Evolutionary conservation across 2,797 vertebrate genomes (phyloP).

Genomic region (Paramormyrops hopkinsi): DNA sequence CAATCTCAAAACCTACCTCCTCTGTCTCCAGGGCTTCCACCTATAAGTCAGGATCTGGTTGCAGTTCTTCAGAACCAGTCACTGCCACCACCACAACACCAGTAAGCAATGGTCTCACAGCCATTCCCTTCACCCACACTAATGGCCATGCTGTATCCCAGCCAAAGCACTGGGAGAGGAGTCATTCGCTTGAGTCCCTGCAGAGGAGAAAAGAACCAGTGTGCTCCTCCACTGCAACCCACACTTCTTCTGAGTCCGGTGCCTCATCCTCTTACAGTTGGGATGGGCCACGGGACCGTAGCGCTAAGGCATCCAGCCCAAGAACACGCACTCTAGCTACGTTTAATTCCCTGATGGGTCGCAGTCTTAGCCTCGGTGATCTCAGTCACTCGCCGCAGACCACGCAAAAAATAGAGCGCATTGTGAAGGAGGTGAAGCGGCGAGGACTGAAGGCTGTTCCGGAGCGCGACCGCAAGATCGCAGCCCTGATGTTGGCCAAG

Average conservation of each 20-base stretch:
- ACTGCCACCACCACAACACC: slow-evolving; percentile 31
- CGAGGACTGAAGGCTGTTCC: slow-evolving; percentile 81
- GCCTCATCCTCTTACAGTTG: slow-evolving; percentile 83
- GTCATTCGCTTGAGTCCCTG: slow-evolving; percentile 83
- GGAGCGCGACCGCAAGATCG: slow-evolving; percentile 90
- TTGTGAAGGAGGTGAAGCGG: slow-evolving; percentile 81
- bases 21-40: slow-evolving; percentile 55
- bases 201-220: slow-evolving; percentile 67
- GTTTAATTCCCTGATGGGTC: slow-evolving; percentile 76
- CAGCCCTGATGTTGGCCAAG: slow-evolving; percentile 86
- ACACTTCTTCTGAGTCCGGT: slow-evolving; percentile 83
- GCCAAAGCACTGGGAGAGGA: slow-evolving; percentile 57
- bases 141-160: slow-evolving; percentile 55
- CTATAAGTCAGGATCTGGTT: slow-evolving; percentile 49
- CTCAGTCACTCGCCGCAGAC: slow-evolving; percentile 91
- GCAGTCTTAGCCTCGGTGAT: slow-evolving; percentile 91
- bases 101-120: slow-evolving; percentile 46
- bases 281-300: slow-evolving; percentile 70
- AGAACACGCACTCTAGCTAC: slow-evolving; percentile 67
- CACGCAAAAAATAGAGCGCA: slow-evolving; percentile 84
- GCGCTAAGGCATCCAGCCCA: slow-evolving; percentile 62
- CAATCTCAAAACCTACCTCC: slow-evolving; percentile 52
- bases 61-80: slow-evolving; percentile 46
- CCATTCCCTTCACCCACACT: slow-evolving; percentile 50
- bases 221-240: slow-evolving; percentile 62